Conservation (phyloP, 2,888 invertebrate genomes). For the Cephus spinipes region DNA sequence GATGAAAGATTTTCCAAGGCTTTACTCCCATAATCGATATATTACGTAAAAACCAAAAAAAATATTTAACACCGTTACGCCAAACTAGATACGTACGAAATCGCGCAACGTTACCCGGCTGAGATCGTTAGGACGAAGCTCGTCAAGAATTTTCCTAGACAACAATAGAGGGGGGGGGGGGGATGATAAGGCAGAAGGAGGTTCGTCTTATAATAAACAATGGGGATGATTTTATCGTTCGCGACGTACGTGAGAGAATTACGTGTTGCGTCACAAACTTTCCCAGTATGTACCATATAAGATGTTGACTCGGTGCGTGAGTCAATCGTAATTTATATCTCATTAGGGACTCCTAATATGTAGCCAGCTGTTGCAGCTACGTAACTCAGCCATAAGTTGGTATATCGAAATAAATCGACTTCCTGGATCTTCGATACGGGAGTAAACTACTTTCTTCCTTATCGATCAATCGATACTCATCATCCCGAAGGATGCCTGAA, state of each 20-base stretch:
- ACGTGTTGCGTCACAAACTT: conserved; percentile 37
- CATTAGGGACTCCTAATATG: conserved; percentile 48
- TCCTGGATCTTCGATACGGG: background rate
- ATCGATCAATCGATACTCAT: background rate
- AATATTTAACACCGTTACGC: too few species aligned
- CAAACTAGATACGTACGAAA: background rate
- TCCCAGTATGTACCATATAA: conserved; percentile 38
- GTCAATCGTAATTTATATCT: conserved; percentile 52
- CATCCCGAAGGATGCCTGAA: background rate
- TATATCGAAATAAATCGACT: background rate
- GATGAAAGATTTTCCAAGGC: background rate
- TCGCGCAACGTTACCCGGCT: background rate
- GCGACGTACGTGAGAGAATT: conserved; percentile 20
- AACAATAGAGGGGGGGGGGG: background rate
- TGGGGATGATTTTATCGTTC: conserved; percentile 45
- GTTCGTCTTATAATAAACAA: conserved; percentile 34
- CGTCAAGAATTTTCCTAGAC: background rate
- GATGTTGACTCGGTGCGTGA: conserved; percentile 28
- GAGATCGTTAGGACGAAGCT: background rate
- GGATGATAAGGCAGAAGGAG: background rate
- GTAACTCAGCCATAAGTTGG: background rate
- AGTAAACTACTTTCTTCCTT: background rate
- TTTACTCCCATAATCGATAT: background rate
- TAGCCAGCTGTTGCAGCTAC: conserved; percentile 17
- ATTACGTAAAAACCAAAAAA: background rate